Base-by-base conservation (phyloP, 2,888 invertebrate genomes). In the Mimumesa dahlbomi region DNA sequence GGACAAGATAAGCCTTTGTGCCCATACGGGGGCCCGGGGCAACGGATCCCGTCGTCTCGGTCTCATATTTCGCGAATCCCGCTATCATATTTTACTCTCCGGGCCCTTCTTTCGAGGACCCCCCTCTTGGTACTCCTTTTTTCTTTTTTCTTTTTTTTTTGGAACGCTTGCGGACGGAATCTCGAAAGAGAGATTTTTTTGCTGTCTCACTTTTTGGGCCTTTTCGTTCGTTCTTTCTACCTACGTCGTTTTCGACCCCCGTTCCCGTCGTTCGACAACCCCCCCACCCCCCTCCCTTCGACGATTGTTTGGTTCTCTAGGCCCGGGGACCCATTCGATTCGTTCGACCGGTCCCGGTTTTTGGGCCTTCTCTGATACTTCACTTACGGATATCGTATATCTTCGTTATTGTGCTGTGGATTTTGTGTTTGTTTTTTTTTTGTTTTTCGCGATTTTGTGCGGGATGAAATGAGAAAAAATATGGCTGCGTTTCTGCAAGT, bases 61-160 rank as follows among this genome's bases (percentile, higher is more conserved):
- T 87, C 87, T 88, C 88, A 88, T 87, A 88, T 88, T 88, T 88
- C 88, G 87, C 87, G 84, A 87, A 84, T 86, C 81, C 77, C 76
- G 85, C 85, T 86, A 85, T 88, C 88, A 88, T 88, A 88, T 87
- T 88, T 88, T 87, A 88, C 76, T 74, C 64, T 58, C 59, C 43
- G 65, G 61, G 71, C 63, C 48, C 29, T 16, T 40, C 36, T 16
- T 21, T 22, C 25, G 42, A 40, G 16, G 16, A 25, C 19, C 42
- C 43, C 19, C 40, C 18, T 11, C 46, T 13, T 13, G 13, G 22
- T 7, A 4, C 31, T 48, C 18, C 22, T 9, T 2, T 38, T 13
- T 62, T 48, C 64, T 49, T 25, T 13, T 16, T n/a, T 22, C 31
- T 21, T 22, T 54, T 9, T 16, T 22, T 36, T 31, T 18, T 29